A percentile compares a stretch with the other conserved stretches of the same genome.
Evolutionary conservation across 37 sponge, comb jelly and placozoan genomes (phyloP).

Genomic region (Hormiphora californensis): DNA sequence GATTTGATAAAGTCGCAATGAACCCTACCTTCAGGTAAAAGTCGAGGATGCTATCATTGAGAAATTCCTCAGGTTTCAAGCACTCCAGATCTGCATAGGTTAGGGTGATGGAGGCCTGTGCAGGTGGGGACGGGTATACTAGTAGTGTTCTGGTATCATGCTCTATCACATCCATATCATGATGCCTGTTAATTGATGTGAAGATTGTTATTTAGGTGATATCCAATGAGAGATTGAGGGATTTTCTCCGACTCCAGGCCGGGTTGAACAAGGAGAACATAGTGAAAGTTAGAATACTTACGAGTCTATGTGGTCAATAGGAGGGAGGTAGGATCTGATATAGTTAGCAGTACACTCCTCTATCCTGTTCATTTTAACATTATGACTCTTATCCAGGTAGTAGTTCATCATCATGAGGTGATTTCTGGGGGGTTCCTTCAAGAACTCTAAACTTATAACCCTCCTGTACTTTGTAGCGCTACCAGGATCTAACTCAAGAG

Average conservation of each 20-base stretch:
- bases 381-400: conserved; percentile 27
- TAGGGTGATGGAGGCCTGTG: conserved; percentile 59
- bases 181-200: neutral
- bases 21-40: conserved; percentile 75
- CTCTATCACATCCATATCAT: conserved; percentile 46
- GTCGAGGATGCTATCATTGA: conserved; percentile 84
- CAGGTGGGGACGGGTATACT: conserved; percentile 60
- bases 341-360: neutral
- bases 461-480: neutral
- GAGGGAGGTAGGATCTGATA: conserved; percentile 2
- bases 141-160: conserved; percentile 56
- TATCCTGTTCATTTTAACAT: conserved; percentile 44
- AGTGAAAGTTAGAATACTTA: neutral
- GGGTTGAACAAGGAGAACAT: neutral
- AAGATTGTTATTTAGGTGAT: neutral
- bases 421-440: conserved; percentile 36
- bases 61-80: conserved; percentile 65
- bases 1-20: too few relatives aligned
- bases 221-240: neutral
- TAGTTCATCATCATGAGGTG: conserved; percentile 25
- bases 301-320: conserved; percentile 42
- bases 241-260: neutral
- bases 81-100: conserved; percentile 64
- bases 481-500: conserved; percentile 13
- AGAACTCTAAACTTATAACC: conserved; percentile 38